These are phyloP conservation scores for Harpalus rubripes DNA, from an alignment of 2,888 invertebrate species.

Conservation along the genomic window DNA sequence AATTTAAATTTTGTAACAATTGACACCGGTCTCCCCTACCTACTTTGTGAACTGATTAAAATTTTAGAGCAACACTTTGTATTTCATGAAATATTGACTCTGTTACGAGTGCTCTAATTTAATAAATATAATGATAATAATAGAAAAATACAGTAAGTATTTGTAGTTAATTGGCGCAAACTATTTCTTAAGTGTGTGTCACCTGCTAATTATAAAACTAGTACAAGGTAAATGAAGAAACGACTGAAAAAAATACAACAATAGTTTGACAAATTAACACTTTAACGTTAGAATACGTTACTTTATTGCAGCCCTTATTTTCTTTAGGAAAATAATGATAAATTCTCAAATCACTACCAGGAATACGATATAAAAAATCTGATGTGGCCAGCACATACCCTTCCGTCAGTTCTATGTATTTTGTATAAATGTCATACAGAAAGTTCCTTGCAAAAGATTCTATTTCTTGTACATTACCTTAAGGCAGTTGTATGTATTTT, in stretches of 20 bases:
- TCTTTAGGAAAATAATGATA: not conserved
- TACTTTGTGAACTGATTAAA: too few relatives aligned
- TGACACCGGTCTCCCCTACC: too few relatives aligned
- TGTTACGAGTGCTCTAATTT: not conserved
- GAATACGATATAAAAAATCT: too few relatives aligned
- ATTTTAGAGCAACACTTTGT: too few relatives aligned
- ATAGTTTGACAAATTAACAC: not conserved
- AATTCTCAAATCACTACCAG: not conserved
- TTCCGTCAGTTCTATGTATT: too few relatives aligned
- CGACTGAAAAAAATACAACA: not conserved
- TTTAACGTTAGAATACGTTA: not conserved
- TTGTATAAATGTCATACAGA: too few relatives aligned
- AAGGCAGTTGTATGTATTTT: too few relatives aligned
- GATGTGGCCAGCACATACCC: too few relatives aligned
- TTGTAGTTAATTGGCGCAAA: not conserved
- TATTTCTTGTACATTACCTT: too few relatives aligned
- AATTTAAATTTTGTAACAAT: too few relatives aligned
- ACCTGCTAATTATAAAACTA: not conserved
- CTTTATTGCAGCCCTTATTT: not conserved
- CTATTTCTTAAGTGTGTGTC: not conserved
- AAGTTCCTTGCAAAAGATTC: too few relatives aligned
- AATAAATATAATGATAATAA: not conserved
- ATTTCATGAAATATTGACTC: too few relatives aligned
- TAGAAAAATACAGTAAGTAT: not conserved
- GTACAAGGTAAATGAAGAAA: not conserved